phyloP scores from a whole-genome alignment of 2,888 invertebrate species.

The Thelaira solivaga region DNA sequence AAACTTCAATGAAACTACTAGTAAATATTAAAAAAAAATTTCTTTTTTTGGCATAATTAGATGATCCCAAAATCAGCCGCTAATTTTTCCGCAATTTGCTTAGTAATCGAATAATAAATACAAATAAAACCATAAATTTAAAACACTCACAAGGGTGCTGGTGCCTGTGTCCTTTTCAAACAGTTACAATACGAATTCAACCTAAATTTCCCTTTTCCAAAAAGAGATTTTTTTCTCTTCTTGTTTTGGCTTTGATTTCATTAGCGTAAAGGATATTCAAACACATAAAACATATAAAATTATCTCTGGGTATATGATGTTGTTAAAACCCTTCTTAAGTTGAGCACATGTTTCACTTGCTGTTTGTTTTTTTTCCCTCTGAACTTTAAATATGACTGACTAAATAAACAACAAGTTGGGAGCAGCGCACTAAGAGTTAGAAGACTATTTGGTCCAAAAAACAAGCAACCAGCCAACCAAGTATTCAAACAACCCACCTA shows the following conservation, averaged over 20 bases:
- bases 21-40: conserved; percentile 22
- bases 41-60: conserved; percentile 74
- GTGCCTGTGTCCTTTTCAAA: conserved; percentile 5
- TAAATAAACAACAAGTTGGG: not conserved
- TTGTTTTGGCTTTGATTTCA: conserved; percentile 27
- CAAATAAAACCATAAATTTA: conserved; percentile 61
- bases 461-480: conserved; percentile 17
- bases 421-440: not conserved
- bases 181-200: conserved; percentile 31
- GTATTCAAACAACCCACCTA: conserved; percentile 8
- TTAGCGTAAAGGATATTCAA: not conserved
- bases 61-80: conserved; percentile 78
- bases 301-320: conserved; percentile 22
- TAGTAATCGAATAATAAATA: conserved; percentile 77
- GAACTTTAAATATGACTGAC: conserved; percentile 38
- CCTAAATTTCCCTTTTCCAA: conserved; percentile 10
- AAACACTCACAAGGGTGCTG: conserved; percentile 32
- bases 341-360: conserved; percentile 71
- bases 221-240: conserved; percentile 6
- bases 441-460: conserved; percentile 31
- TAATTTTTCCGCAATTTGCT: conserved; percentile 79
- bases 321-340: conserved; percentile 69
- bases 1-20: conserved; percentile 23
- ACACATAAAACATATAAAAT: conserved; percentile 7
- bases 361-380: conserved; percentile 43